A percentile compares a stretch with the other conserved stretches of the same genome.
These are phyloP conservation scores for Rhynchopsitta pachyrhyncha DNA, from an alignment of 2,113 vertebrate genomes.

Conservation along the genomic window DNA sequence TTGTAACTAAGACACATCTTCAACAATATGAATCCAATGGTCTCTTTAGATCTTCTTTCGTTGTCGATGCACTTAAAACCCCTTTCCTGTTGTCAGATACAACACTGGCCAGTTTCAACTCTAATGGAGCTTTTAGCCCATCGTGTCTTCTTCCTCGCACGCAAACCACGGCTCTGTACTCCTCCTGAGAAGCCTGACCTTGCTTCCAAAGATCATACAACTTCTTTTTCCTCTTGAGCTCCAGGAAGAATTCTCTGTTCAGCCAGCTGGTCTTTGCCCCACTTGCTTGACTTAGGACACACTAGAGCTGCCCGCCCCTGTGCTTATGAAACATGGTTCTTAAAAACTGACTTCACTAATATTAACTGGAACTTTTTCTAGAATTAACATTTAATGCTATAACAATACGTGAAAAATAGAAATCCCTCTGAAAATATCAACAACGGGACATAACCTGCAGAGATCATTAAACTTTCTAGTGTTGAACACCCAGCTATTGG, in stretches of 20 bases:
- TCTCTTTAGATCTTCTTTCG: background rate
- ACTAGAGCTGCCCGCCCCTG: background rate
- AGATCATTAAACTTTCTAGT: background rate
- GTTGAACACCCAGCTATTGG: background rate
- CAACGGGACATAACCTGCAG: background rate
- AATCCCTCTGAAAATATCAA: background rate
- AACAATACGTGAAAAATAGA: background rate
- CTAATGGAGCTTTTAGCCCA: background rate
- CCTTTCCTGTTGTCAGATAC: background rate
- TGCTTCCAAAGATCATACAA: fast-evolving
- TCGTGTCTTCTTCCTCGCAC: background rate
- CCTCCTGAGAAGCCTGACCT: background rate
- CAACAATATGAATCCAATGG: background rate
- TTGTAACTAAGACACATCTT: background rate
- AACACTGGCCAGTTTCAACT: background rate
- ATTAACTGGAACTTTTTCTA: background rate
- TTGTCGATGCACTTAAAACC: background rate
- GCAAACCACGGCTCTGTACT: background rate
- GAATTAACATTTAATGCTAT: background rate
- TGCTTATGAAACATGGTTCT: background rate
- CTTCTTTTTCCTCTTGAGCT: background rate
- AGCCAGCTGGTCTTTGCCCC: background rate
- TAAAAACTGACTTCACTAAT: background rate
- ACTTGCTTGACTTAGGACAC: fast-evolving
- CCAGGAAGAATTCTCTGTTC: fast-evolving